Evolutionary conservation across 2,888 invertebrate species (phyloP).

Genomic region (Diaprepes abbreviatus): DNA sequence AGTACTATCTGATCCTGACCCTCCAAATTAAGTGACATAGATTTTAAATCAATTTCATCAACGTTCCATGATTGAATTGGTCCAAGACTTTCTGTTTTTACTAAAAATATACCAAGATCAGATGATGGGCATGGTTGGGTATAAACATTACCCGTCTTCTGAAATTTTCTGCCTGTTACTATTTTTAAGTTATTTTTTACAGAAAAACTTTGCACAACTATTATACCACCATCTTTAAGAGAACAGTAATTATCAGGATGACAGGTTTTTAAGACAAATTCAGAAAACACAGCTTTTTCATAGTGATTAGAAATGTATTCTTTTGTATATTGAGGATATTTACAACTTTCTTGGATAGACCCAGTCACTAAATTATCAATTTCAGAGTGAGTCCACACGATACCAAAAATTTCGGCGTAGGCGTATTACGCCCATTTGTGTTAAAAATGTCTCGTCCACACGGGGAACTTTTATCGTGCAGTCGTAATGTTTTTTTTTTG

Average conservation of each 20-base stretch:
- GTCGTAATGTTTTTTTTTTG: no score
- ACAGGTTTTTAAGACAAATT: background rate
- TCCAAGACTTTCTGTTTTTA: no score
- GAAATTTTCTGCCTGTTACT: background rate
- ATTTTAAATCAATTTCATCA: background rate
- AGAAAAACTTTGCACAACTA: background rate
- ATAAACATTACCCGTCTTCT: background rate
- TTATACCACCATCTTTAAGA: background rate
- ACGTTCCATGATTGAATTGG: background rate
- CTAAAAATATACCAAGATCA: background rate
- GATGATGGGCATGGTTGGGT: background rate
- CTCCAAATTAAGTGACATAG: background rate
- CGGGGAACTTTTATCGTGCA: no score
- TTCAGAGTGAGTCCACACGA: background rate
- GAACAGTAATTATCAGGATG: background rate
- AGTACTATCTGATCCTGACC: background rate
- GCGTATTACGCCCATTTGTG: no score
- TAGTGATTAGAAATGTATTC: background rate
- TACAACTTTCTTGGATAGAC: background rate
- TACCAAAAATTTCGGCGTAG: no score
- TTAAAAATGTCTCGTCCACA: no score
- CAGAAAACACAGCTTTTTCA: background rate
- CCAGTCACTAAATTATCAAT: background rate
- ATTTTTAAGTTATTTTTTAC: background rate
- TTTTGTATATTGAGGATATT: background rate